These are phyloP conservation scores for Phoeniculus purpureus DNA, from an alignment of 2,797 vertebrate species.

Conservation along the genomic window DNA sequence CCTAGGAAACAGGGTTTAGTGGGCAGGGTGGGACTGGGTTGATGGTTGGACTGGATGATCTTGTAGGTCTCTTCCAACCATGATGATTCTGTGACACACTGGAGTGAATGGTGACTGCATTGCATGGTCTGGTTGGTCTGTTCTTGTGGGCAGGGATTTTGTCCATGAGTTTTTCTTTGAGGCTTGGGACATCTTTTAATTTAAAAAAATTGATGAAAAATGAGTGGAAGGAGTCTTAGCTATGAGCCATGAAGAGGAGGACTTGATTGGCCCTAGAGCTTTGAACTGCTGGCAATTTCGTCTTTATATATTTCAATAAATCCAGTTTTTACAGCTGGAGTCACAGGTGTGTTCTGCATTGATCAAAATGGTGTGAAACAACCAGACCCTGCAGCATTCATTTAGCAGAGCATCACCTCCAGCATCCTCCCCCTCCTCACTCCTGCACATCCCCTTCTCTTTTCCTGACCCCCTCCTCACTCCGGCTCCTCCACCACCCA, in stretches of 20 bases:
- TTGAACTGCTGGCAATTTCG: not conserved
- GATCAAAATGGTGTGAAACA: not conserved
- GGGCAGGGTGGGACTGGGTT: too few relatives aligned
- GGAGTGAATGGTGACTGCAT: not conserved
- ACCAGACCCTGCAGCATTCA: not conserved
- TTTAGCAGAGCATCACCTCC: not conserved
- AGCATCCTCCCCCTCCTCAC: not conserved
- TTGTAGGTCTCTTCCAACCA: too few relatives aligned
- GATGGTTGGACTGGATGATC: too few relatives aligned
- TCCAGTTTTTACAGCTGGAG: not conserved
- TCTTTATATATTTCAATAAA: not conserved
- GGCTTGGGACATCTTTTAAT: not conserved
- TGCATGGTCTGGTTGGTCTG: not conserved
- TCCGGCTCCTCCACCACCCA: not conserved
- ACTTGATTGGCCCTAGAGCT: not conserved
- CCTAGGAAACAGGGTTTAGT: too few relatives aligned
- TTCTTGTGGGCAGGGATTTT: not conserved
- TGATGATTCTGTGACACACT: too few relatives aligned
- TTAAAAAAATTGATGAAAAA: not conserved
- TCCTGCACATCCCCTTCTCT: not conserved
- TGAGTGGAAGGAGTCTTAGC: not conserved
- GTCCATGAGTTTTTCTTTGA: not conserved
- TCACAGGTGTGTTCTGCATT: not conserved
- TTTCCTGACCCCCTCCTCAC: not conserved
- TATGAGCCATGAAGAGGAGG: not conserved